phyloP scores from a whole-genome alignment of 2,113 vertebrate species.

The Lepidothrix coronata region DNA sequence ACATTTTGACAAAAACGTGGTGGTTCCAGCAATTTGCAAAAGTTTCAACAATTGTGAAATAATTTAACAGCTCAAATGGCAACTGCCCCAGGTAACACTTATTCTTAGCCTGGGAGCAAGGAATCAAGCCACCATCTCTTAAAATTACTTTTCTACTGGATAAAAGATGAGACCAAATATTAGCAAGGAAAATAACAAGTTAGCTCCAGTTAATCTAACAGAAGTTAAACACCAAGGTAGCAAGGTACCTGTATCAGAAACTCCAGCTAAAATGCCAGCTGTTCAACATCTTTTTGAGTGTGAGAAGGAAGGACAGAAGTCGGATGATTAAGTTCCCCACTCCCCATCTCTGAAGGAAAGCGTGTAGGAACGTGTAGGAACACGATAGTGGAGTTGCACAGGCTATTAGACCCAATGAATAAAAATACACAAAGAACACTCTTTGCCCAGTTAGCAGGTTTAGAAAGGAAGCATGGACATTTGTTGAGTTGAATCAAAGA shows the following conservation, averaged over 20 bases:
- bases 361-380: neutral
- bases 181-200: neutral
- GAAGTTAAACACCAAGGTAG: neutral
- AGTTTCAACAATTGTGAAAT: neutral
- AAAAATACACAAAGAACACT: neutral
- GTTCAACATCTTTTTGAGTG: neutral
- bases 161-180: neutral
- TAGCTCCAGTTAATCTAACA: neutral
- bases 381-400: rapidly evolving
- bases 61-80: neutral
- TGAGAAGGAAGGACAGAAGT: neutral
- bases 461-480: neutral
- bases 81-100: neutral
- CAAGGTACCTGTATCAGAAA: neutral
- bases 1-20: neutral
- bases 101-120: neutral
- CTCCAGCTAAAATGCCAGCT: neutral
- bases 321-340: neutral
- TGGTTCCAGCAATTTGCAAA: neutral
- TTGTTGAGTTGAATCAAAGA: neutral
- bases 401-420: neutral
- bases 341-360: neutral
- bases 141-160: neutral
- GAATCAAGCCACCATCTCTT: neutral
- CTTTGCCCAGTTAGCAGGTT: neutral